Percentiles rank a stretch among this genome's conserved stretches.
Conservation (phyloP, 2,888 invertebrate species). For the Capitulum mitella region DNA sequence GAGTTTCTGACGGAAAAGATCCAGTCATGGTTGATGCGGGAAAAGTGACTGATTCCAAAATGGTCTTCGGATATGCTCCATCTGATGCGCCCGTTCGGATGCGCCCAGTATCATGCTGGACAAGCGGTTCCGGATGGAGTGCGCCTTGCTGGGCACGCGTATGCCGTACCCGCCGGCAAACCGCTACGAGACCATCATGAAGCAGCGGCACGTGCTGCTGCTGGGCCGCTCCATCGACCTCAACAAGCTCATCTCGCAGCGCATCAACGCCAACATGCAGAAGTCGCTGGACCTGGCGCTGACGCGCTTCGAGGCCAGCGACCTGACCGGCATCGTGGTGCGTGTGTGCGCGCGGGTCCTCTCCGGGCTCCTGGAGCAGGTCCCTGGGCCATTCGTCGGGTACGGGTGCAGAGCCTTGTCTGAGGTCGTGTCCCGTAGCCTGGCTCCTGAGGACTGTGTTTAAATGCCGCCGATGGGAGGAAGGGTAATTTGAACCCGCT, state of each 20-base stretch:
- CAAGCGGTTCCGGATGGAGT: slow-evolving; percentile 94
- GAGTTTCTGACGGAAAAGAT: too few relatives aligned
- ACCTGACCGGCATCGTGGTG: slow-evolving; percentile 91
- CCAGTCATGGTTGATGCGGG: too few relatives aligned
- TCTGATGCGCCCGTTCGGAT: too few relatives aligned
- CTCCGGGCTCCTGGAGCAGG: too few relatives aligned
- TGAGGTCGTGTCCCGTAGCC: too few relatives aligned
- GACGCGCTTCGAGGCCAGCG: slow-evolving; percentile 92
- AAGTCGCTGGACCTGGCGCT: slow-evolving; percentile 91
- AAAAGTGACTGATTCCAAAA: too few relatives aligned
- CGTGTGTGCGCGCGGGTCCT: slow-evolving; percentile 42
- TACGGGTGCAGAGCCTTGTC: too few relatives aligned
- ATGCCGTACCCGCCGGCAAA: slow-evolving; percentile 75
- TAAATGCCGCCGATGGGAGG: too few relatives aligned
- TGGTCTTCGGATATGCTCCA: too few relatives aligned
- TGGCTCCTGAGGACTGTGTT: too few relatives aligned
- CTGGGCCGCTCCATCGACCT: slow-evolving; percentile 93
- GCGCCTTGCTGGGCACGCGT: slow-evolving; percentile 79
- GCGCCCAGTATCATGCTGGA: slow-evolving; percentile 77
- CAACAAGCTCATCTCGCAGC: slow-evolving; percentile 82
- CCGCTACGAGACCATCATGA: slow-evolving; percentile 85
- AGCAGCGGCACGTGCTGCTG: slow-evolving; percentile 91
- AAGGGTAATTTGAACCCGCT: too few relatives aligned
- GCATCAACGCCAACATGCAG: slow-evolving; percentile 93
- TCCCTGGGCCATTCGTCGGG: too few relatives aligned